Base-by-base conservation (phyloP, 2,888 invertebrate species). In the Leptinotarsa juncta region DNA sequence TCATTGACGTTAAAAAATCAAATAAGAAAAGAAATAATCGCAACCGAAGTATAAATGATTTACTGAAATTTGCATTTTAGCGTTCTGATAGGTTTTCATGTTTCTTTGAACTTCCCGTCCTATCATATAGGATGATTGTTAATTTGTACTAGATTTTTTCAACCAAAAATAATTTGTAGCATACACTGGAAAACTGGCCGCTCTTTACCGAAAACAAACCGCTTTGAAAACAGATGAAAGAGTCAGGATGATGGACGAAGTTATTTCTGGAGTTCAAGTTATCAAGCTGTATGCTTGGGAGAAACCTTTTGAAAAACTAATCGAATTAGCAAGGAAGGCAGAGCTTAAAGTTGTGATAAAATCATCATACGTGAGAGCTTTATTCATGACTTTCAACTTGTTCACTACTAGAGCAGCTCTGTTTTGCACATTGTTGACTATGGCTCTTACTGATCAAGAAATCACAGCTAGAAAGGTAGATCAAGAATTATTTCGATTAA, bases 231-330 rank as follows among this genome's bases (percentile, higher is more conserved):
- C 97, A 0, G 98, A 98, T 87, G 94, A 94, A 82, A 91, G 98
- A 78, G 95, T 98, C 60, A 92, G 96, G 70, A 90, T 97, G 67
- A 98, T 98, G 97, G 96, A 95, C 85, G 98, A 99, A 90, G 94
- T 98, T 81, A 94, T 98, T 78, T 92, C 92, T 74, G 98, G 97
- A 67, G 97, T 99, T 89, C 94, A 97, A 89, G 96, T 96, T 77
- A 92, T 94, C 79, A 94, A 94, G 86, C 92, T 93, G 92, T 94
- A 92, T 83, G 91, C 92, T 4, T 94, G 94, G 91, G 95, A 95
- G 83, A 91, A 90, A 76, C 92, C 94, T 0, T 94, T 94, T 83
- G 91, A 91, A 23, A 89, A 91, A 42, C 83, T 93, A 48, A 90
- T 94, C 4, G 89, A 89, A 66, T 84, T 89, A 3, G 90, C 93